Evolutionary conservation across 2,888 invertebrate genomes (phyloP).

Genomic region (Desoria tigrina): DNA sequence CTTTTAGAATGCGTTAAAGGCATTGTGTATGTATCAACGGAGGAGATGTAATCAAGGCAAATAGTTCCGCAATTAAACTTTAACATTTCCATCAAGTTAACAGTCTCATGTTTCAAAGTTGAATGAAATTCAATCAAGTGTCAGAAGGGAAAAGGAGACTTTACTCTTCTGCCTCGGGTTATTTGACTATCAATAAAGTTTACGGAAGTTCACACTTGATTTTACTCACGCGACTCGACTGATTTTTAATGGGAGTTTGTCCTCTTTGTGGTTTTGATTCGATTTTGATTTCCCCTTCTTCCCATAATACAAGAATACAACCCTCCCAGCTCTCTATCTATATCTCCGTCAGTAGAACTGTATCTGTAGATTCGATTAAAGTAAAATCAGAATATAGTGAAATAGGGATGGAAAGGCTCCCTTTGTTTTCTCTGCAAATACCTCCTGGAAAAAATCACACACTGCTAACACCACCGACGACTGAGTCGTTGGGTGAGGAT

Average conservation of each 20-base stretch:
- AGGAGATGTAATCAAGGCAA: slow-evolving; percentile 3
- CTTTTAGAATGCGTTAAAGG: neutral
- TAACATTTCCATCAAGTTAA: slow-evolving; percentile 4
- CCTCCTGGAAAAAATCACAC: slow-evolving; percentile 26
- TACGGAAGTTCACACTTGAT: slow-evolving; percentile 47
- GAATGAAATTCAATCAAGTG: slow-evolving; percentile 32
- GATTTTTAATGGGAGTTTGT: slow-evolving; percentile 52
- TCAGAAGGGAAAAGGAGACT: slow-evolving; percentile 17
- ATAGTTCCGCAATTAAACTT: neutral
- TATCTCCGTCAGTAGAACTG: too few species aligned
- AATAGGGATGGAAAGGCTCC: neutral
- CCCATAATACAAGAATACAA: neutral
- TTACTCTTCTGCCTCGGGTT: slow-evolving; percentile 2
- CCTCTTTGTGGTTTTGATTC: slow-evolving; percentile 40
- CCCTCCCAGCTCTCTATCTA: neutral
- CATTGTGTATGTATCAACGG: neutral
- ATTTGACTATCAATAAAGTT: slow-evolving; percentile 23
- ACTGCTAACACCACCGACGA: slow-evolving; percentile 3
- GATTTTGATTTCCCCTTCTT: slow-evolving; percentile 27
- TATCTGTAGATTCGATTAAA: too few species aligned
- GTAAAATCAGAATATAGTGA: neutral
- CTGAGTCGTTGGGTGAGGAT: slow-evolving; percentile 1
- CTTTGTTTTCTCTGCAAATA: slow-evolving; percentile 48
- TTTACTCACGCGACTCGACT: slow-evolving; percentile 34
- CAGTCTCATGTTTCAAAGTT: slow-evolving; percentile 7